Evolutionary conservation across 2,797 vertebrate species (phyloP).

Genomic region (Micromesistius poutassou): DNA sequence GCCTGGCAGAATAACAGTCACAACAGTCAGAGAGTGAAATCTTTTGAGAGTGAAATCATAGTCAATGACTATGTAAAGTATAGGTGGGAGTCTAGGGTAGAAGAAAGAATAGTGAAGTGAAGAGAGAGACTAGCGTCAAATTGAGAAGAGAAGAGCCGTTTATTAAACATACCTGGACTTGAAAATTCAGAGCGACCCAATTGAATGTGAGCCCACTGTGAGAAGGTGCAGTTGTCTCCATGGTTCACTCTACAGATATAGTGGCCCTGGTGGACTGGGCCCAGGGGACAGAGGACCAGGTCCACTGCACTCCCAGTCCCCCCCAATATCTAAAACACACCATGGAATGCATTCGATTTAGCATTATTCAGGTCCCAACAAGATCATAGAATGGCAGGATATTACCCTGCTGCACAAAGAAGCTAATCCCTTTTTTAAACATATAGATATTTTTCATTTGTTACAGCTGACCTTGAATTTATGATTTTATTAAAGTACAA

Average conservation of each 20-base stretch:
- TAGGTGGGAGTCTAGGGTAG: neutral
- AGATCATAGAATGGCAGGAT: neutral
- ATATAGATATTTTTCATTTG: neutral
- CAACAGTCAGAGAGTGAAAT: neutral
- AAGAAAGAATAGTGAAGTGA: neutral
- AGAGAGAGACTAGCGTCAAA: neutral
- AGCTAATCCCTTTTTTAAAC: neutral
- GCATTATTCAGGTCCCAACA: neutral
- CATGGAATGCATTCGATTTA: neutral
- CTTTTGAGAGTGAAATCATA: too few relatives aligned
- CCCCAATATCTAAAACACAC: conserved; percentile 63
- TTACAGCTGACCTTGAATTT: neutral
- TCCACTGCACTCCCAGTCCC: conserved; percentile 62
- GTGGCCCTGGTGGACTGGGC: conserved; percentile 45
- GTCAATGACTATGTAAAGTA: neutral
- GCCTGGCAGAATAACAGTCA: conserved; percentile 45
- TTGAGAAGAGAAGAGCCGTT: neutral
- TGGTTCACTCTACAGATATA: conserved; percentile 82
- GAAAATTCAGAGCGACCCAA: conserved; percentile 52
- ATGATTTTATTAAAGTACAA: neutral
- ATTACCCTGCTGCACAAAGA: too few relatives aligned
- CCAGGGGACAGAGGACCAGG: conserved; percentile 64
- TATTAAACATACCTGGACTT: conserved; percentile 59
- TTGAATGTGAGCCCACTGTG: conserved; percentile 74
- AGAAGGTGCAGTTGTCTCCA: conserved; percentile 73